phyloP scores from a whole-genome alignment of 2,113 vertebrate species.

The Mesocricetus auratus region DNA sequence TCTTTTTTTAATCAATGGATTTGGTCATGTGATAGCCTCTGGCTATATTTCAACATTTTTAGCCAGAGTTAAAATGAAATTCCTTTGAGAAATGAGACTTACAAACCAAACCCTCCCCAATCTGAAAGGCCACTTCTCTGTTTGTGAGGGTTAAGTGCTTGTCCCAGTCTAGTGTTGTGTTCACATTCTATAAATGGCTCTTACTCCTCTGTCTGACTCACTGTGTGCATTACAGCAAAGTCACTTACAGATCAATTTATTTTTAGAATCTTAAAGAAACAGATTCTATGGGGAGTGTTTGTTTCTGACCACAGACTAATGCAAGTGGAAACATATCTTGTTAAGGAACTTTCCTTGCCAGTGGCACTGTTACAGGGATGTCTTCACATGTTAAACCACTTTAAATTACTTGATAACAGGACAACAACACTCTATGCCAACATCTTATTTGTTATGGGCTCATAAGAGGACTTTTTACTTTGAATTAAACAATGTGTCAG shows the following conservation, averaged over 20 bases:
- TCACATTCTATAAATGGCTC: constrained; percentile 84
- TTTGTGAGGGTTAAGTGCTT: constrained; percentile 70
- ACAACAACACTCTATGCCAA: background rate
- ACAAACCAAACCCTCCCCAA: constrained; percentile 3
- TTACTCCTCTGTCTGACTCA: constrained; percentile 84
- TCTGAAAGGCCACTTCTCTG: constrained; percentile 63
- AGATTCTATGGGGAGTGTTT: constrained; percentile 76
- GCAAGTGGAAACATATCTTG: constrained; percentile 59
- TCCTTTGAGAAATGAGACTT: constrained; percentile 53
- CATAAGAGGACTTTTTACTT: constrained; percentile 22
- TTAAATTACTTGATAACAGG: constrained; percentile 45
- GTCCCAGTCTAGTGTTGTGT: constrained; percentile 74
- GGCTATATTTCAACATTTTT: constrained; percentile 48
- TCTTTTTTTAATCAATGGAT: background rate
- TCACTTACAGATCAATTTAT: constrained; percentile 84
- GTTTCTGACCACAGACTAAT: constrained; percentile 80
- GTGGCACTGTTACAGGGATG: constrained; percentile 12
- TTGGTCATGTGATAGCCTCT: constrained; percentile 16
- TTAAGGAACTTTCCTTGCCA: constrained; percentile 23
- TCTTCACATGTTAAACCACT: constrained; percentile 9
- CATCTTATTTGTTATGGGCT: background rate
- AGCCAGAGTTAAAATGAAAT: constrained; percentile 31
- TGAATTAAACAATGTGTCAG: constrained; percentile 33
- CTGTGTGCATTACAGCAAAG: constrained; percentile 79
- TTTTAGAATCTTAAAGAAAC: constrained; percentile 85